phyloP scores from a whole-genome alignment of 2,797 vertebrate species.

The Eulemur mongoz region DNA sequence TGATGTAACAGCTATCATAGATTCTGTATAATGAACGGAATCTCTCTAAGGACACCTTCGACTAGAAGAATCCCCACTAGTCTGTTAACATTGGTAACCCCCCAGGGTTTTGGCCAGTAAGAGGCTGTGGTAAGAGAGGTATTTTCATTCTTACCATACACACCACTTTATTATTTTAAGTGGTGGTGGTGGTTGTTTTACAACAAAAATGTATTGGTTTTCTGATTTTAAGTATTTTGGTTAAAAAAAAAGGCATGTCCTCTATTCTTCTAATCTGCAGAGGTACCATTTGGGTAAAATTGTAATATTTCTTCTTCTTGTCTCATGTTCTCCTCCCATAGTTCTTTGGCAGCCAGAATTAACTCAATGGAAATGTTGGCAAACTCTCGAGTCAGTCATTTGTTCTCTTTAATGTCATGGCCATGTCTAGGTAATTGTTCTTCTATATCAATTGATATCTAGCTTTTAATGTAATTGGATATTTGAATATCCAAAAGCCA shows the following conservation, averaged over 20 bases:
- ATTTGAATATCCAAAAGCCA: slow-evolving; percentile 75
- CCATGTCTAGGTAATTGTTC: slow-evolving; percentile 79
- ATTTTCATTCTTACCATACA: background rate
- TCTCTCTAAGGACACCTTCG: background rate
- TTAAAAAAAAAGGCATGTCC: slow-evolving; percentile 8
- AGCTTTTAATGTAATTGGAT: slow-evolving; percentile 85
- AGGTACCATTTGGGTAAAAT: slow-evolving; percentile 66
- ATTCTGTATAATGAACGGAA: background rate
- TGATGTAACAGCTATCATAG: background rate
- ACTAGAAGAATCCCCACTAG: background rate
- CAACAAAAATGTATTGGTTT: background rate
- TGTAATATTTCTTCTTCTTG: slow-evolving; percentile 48
- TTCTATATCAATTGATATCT: slow-evolving; percentile 70
- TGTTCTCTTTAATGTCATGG: slow-evolving; percentile 74
- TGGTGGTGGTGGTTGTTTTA: background rate
- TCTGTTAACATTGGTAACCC: background rate
- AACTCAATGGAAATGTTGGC: slow-evolving; percentile 82
- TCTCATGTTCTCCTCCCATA: slow-evolving; percentile 32
- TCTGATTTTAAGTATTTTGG: background rate
- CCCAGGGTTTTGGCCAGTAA: background rate
- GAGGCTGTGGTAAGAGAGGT: rapidly evolving
- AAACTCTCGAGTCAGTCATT: slow-evolving; percentile 68
- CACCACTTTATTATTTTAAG: background rate
- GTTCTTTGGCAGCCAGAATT: slow-evolving; percentile 75
- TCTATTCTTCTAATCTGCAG: slow-evolving; percentile 53